Evolutionary conservation across 2,113 vertebrate species (phyloP), one percentile per base, ranked within the genome.

Genomic region (Chauna torquata): DNA sequence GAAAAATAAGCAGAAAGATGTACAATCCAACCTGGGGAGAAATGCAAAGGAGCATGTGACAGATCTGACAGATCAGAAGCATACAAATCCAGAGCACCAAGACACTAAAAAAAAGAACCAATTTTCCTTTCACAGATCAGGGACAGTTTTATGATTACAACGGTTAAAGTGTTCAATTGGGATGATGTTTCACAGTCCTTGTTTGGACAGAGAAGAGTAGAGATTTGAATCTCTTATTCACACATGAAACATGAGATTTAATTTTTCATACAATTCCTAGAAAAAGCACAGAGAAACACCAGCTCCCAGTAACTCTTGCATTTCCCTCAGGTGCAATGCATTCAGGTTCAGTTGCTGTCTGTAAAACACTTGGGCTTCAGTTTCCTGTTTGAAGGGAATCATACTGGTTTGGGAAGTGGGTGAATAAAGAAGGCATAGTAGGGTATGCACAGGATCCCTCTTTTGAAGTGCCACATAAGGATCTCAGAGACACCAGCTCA

Each of bases 61-160:
- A 76, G 44, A 74, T 45, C 36, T n/a, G 61, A 34, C 16, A 65
- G 65, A 34, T 58, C 19, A 76, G 50, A 79, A 11, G 4, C 6
- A n/a, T 8, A 3, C 9, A 34, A 40, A 12, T 64, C 38, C 78
- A 85, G 65, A 66, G 13, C 25, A 68, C 23, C 17, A 30, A 28
- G 40, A 40, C 18, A 44, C 20, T 5, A 2, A 68, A 88, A 66
- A 24, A 0, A 0, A 23, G 17, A 61, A 13, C 5, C 0, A 0
- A 3, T 71, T 81, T 78, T 47, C 11, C 16, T 84, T 87, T 76
- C 17, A 11, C 69, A 71, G 6, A 40, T 61, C 9, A 69, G 22
- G 19, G 55, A 72, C 17, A 76, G 10, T 12, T 61, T 87, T 82
- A 66, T 79, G 61, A 72, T 34, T 76, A n/a, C 49, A 52, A 0